Base-by-base conservation (phyloP, 1,140 invertebrate species). In the Choristoneura fumiferana region DNA sequence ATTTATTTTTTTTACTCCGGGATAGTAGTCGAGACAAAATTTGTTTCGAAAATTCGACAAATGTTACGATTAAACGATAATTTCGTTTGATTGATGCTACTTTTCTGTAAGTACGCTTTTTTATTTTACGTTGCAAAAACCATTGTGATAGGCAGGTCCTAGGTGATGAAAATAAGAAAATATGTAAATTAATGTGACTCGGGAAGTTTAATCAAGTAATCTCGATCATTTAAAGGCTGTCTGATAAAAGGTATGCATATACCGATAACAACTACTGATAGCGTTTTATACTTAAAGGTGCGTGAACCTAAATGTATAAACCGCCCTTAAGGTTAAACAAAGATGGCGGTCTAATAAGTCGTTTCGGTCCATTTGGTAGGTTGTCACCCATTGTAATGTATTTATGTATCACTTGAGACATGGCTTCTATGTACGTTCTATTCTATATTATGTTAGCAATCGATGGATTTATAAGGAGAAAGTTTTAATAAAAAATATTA, bases 381-480 rank as follows among this genome's bases (percentile, higher is more conserved):
- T 69, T 67, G 68, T 75, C 65, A 65, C 67, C 69, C 72, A 61
- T 73, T 81, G 40, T 63, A 67, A 60, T 67, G 69, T 84, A 79
- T 78, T 74, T 82, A 76, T 80, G 61, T 74, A 75, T 71, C 70
- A 70, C 73, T 69, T 69, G 64, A 76, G 73, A 84, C 75, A 80
- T 82, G 78, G 78, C 80, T 85, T 83, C 78, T 81, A 73, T 78
- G 77, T 83, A 80, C 77, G 75, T 80, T 81, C 76, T 80, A 78
- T 81, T 76, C 80, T 81, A 78, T 80, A 78, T 73, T 81, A 81
- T 76, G 79, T 84, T 84, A 84, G 81, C 79, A 75, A 78, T 82
- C 81, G 76, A 82, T 84, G 81, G 81, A 84, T 84, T 84, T 84
- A 82, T 84, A 84, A 84, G 79, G 73, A 82, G 73, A 81, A 81